phyloP scores from a whole-genome alignment of 2,888 invertebrate genomes.

The Camponotus fellah region DNA sequence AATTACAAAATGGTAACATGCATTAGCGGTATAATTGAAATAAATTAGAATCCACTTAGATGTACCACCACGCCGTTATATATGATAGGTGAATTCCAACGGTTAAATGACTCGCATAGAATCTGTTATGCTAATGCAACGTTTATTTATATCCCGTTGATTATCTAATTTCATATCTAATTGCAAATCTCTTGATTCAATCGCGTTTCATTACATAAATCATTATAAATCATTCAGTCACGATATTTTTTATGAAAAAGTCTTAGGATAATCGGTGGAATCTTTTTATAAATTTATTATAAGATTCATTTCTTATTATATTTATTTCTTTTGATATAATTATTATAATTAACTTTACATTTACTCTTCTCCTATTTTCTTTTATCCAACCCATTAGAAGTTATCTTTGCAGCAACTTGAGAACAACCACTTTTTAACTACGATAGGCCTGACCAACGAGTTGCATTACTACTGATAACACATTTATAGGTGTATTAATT shows the following conservation, averaged over 20 bases:
- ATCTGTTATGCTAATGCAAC: background rate
- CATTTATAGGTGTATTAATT: background rate
- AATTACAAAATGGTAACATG: conserved; percentile 35
- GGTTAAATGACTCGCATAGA: background rate
- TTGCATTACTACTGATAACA: background rate
- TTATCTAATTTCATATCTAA: background rate
- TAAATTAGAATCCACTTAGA: conserved; percentile 43
- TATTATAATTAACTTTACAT: background rate
- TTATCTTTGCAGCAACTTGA: background rate
- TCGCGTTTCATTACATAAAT: background rate
- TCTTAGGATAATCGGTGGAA: background rate
- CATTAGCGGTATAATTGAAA: conserved; percentile 45
- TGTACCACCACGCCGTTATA: background rate
- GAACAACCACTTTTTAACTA: background rate
- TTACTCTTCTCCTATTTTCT: background rate
- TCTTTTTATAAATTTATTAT: background rate
- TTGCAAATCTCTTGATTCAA: background rate
- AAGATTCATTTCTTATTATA: background rate
- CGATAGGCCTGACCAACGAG: background rate
- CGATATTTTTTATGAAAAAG: background rate
- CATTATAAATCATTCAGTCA: background rate
- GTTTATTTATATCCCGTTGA: conserved; percentile 17
- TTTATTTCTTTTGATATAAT: background rate
- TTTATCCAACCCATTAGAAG: background rate
- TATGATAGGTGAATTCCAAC: background rate